Percentiles rank a stretch among this genome's conserved stretches.
phyloP scores from a whole-genome alignment of 2,888 invertebrate species.

The Andricus quercusramuli region DNA sequence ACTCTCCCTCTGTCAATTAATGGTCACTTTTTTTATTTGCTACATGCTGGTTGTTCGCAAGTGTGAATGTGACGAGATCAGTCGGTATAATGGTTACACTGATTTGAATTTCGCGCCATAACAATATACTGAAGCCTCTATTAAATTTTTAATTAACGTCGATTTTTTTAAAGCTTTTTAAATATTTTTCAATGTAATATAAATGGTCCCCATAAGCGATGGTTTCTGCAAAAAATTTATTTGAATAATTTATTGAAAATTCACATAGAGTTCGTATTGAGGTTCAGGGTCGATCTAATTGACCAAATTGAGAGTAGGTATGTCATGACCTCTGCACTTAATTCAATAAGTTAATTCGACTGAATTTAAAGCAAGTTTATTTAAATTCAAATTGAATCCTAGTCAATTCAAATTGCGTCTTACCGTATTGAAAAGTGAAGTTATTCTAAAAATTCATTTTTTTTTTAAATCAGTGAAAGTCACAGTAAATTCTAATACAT shows the following conservation, averaged over 20 bases:
- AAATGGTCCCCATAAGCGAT: neutral
- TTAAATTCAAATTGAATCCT: too few relatives aligned
- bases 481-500: too few relatives aligned
- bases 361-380: neutral
- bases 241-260: neutral
- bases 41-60: slow-evolving; percentile 25
- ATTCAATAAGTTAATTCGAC: neutral
- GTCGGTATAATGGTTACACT: slow-evolving; percentile 9
- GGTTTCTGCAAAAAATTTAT: neutral
- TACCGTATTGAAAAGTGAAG: too few relatives aligned
- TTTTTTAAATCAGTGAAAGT: too few relatives aligned
- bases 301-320: neutral
- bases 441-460: too few relatives aligned
- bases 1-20: slow-evolving; percentile 30
- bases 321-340: neutral
- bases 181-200: too few relatives aligned
- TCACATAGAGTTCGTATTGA: neutral
- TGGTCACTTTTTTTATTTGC: slow-evolving; percentile 10
- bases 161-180: too few relatives aligned
- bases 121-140: too few relatives aligned
- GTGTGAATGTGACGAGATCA: slow-evolving; percentile 37
- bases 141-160: too few relatives aligned
- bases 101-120: slow-evolving; percentile 5
- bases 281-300: slow-evolving; percentile 3
- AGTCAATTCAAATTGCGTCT: too few relatives aligned